phyloP scores from a whole-genome alignment of 1,140 invertebrate genomes.

The Aphaenogaster rudis region DNA sequence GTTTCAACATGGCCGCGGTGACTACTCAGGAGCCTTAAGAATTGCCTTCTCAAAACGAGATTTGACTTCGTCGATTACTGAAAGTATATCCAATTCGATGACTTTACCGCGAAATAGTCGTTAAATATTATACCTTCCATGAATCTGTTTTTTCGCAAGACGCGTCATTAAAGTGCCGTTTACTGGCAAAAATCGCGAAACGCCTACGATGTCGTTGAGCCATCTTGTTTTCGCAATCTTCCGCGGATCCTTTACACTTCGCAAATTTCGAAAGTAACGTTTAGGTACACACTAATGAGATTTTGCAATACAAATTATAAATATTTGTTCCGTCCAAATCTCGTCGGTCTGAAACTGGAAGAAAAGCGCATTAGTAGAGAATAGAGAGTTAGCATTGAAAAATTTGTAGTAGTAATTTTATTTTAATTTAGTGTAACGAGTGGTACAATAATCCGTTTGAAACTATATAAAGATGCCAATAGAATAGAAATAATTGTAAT shows the following conservation, averaged over 20 bases:
- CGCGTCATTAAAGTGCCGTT: conserved; percentile 41
- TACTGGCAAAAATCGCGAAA: conserved; percentile 47
- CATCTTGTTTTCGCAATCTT: conserved; percentile 57
- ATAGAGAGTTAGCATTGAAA: too few species aligned
- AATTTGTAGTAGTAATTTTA: too few species aligned
- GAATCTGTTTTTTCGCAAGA: conserved; percentile 45
- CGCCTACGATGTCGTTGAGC: conserved; percentile 27
- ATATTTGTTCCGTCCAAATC: too few species aligned
- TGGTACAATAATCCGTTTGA: too few species aligned
- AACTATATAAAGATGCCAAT: too few species aligned
- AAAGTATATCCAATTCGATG: conserved; percentile 31
- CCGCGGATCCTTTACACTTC: conserved; percentile 48
- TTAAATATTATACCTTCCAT: conserved; percentile 62
- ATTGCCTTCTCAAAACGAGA: background rate
- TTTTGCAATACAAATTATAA: conserved; percentile 72
- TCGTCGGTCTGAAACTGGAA: too few species aligned
- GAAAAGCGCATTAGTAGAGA: too few species aligned
- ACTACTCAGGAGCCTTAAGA: background rate
- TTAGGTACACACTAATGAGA: conserved; percentile 46
- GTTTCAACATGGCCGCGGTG: too few species aligned
- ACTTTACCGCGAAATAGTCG: conserved; percentile 48
- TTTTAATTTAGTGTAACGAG: too few species aligned
- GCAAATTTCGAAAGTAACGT: conserved; percentile 63
- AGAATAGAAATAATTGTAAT: too few species aligned
- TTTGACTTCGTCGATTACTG: conserved; percentile 15